phyloP scores from a whole-genome alignment of 2,888 invertebrate species.

The Nemoura dubitans region DNA sequence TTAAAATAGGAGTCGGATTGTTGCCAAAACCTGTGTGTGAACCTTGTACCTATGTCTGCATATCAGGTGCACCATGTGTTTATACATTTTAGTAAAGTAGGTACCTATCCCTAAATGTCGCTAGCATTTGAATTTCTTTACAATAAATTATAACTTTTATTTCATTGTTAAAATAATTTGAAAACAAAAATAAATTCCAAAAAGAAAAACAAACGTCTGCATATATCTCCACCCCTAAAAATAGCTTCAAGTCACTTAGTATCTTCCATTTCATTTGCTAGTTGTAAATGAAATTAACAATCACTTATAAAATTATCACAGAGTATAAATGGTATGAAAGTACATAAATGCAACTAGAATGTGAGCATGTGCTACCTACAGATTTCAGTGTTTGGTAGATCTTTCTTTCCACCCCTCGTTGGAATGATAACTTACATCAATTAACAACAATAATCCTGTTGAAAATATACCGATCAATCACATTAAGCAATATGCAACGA shows the following conservation, averaged over 20 bases:
- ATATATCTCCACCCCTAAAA: not conserved
- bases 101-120: not conserved
- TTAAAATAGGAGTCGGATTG: not conserved
- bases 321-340: not conserved
- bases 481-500: not conserved
- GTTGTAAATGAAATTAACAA: not conserved
- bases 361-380: constrained; percentile 7
- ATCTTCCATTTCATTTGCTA: not conserved
- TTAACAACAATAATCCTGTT: not conserved
- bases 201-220: not conserved
- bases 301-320: not conserved
- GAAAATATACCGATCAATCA: not conserved
- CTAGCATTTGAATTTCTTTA: not conserved
- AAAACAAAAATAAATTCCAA: not conserved
- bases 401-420: not conserved
- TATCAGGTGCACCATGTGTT: not conserved
- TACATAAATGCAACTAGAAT: not conserved
- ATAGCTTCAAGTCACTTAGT: not conserved
- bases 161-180: not conserved
- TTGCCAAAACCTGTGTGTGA: not conserved
- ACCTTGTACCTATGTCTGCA: not conserved
- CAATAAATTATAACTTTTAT: not conserved
- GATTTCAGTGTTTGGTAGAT: not conserved
- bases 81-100: not conserved
- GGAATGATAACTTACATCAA: not conserved